phyloP scores from a whole-genome alignment of 2,888 invertebrate species.

The Dexiosoma caninum region DNA sequence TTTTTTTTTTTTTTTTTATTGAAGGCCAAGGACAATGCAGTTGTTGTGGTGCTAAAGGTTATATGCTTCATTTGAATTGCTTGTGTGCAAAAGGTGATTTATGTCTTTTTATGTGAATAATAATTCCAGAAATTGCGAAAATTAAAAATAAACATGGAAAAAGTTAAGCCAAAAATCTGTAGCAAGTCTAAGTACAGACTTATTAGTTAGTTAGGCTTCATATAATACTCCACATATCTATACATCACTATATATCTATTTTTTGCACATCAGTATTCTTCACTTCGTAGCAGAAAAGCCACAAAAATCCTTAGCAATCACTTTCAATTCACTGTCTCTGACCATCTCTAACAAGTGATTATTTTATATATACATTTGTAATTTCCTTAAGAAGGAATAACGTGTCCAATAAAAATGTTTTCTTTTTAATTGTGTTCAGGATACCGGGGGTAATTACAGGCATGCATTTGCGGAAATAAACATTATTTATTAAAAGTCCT shows the following conservation, averaged over 20 bases:
- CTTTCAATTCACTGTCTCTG: background rate
- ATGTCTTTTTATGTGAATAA: background rate
- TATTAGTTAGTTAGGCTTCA: too few species aligned
- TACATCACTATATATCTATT: too few species aligned
- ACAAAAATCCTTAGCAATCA: too few species aligned
- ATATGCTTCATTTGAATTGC: background rate
- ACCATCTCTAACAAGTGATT: background rate
- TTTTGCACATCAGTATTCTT: too few species aligned
- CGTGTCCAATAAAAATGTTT: background rate
- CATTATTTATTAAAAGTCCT: background rate
- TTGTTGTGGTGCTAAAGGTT: background rate
- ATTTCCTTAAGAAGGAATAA: background rate
- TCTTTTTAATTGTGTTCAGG: background rate
- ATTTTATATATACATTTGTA: too few species aligned
- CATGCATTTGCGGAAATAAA: background rate
- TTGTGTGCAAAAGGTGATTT: background rate
- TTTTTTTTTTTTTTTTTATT: too few species aligned
- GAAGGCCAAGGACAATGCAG: slow-evolving; percentile 44
- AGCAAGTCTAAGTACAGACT: too few species aligned
- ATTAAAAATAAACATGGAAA: too few species aligned
- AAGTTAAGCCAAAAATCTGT: too few species aligned
- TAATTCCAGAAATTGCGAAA: too few species aligned
- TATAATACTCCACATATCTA: too few species aligned
- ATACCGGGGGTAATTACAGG: background rate
- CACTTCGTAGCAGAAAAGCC: too few species aligned